Conservation (phyloP, 2,888 invertebrate species). For the Ernsta delagoae region DNA sequence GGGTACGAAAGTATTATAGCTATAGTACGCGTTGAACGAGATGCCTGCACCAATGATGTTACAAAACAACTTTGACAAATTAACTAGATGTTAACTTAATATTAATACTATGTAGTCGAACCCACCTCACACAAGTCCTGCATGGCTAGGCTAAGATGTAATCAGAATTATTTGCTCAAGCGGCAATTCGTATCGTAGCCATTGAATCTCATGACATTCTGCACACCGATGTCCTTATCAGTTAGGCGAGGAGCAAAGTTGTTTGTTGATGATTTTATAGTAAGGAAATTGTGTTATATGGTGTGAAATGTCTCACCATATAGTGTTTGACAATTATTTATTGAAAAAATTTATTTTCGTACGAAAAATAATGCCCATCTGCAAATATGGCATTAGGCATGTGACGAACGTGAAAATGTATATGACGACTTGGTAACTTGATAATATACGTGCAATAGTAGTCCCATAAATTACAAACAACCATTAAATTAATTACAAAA, state of each 20-base stretch:
- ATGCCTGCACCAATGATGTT: conserved; percentile 67
- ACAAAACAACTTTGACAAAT: conserved; percentile 52
- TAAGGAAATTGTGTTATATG: conserved; percentile 82
- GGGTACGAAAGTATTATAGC: conserved; percentile 61
- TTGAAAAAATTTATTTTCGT: conserved; percentile 84
- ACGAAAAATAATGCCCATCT: conserved; percentile 79
- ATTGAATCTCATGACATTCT: conserved; percentile 82
- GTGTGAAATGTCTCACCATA: conserved; percentile 80
- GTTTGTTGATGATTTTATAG: conserved; percentile 84
- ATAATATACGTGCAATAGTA: conserved; percentile 42
- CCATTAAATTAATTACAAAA: too few species aligned
- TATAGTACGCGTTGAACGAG: conserved; percentile 57
- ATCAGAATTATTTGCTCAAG: conserved; percentile 82
- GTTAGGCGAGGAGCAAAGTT: conserved; percentile 79
- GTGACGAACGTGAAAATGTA: conserved; percentile 49
- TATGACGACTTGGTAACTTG: conserved; percentile 20
- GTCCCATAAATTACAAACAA: conserved; percentile 42
- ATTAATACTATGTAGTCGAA: conserved; percentile 68
- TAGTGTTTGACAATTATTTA: conserved; percentile 84
- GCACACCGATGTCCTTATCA: conserved; percentile 70
- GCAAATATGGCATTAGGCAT: conserved; percentile 79
- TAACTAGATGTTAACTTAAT: conserved; percentile 61
- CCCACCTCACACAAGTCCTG: conserved; percentile 70
- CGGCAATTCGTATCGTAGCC: conserved; percentile 76
- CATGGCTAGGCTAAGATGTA: conserved; percentile 72